phyloP scores from a whole-genome alignment of 2,113 vertebrate genomes.

The Thomomys bottae region DNA sequence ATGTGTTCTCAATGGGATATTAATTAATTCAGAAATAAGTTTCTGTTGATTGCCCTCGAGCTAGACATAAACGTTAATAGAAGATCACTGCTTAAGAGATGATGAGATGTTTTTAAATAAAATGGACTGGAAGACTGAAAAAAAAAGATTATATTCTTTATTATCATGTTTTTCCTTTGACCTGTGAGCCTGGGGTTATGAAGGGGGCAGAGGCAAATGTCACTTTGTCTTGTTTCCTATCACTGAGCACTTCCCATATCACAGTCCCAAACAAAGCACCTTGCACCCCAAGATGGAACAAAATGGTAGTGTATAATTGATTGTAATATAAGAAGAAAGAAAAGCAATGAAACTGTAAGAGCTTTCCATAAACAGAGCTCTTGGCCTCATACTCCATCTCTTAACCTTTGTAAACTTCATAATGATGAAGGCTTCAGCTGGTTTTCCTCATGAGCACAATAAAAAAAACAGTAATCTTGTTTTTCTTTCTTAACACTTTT shows the following conservation, averaged over 20 bases:
- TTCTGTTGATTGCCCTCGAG: too few relatives aligned
- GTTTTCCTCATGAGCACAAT: background rate
- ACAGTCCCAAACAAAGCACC: background rate
- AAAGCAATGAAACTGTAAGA: background rate
- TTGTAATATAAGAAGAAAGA: too few relatives aligned
- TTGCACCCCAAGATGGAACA: constrained; percentile 18
- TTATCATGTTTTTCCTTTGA: background rate
- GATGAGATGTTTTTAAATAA: too few relatives aligned
- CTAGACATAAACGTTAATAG: too few relatives aligned
- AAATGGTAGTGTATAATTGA: background rate
- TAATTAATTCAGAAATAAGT: too few relatives aligned
- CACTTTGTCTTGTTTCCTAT: background rate
- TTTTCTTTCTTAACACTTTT: background rate
- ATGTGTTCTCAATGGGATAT: too few relatives aligned
- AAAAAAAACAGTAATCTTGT: background rate
- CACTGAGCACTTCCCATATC: background rate
- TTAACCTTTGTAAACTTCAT: background rate
- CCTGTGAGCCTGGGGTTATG: background rate
- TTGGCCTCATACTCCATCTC: background rate
- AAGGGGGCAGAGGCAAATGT: background rate
- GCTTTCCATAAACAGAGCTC: background rate
- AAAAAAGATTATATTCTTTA: too few relatives aligned
- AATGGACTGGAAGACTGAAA: too few relatives aligned
- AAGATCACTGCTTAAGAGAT: too few relatives aligned
- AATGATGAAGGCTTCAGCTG: background rate